A percentile compares a stretch with the other conserved stretches of the same genome.
phyloP scores from a whole-genome alignment of 2,888 invertebrate genomes.

The Lepidonotus clava region DNA sequence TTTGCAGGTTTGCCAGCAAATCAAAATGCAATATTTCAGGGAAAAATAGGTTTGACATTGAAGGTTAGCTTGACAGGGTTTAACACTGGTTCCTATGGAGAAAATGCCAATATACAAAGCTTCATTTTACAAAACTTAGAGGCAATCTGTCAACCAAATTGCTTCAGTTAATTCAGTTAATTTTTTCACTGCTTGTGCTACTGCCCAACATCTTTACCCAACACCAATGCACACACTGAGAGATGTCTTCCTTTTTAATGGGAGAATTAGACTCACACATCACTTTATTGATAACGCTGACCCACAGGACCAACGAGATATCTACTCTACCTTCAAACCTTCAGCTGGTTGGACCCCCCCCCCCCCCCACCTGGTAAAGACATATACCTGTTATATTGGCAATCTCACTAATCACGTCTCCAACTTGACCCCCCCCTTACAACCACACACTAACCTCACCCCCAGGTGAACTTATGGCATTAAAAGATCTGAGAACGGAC shows the following conservation, averaged over 20 bases:
- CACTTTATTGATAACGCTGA: not conserved
- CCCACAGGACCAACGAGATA: not conserved
- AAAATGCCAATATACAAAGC: too few species aligned
- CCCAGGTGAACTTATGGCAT: not conserved
- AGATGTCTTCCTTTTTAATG: not conserved
- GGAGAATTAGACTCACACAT: constrained; percentile 1
- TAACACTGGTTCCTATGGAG: too few species aligned
- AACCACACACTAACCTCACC: not conserved
- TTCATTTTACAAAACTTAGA: too few species aligned
- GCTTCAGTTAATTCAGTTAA: too few species aligned
- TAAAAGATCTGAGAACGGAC: not conserved
- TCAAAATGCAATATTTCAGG: too few species aligned
- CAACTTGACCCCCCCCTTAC: not conserved
- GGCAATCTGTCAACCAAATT: too few species aligned
- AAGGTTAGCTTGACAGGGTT: too few species aligned
- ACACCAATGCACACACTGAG: not conserved
- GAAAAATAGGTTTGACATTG: too few species aligned
- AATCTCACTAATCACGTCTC: too few species aligned
- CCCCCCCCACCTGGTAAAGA: not conserved
- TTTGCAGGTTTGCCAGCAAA: too few species aligned
- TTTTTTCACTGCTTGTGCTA: too few species aligned
- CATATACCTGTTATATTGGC: not conserved
- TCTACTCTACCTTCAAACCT: not conserved
- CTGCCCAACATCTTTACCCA: too few species aligned
- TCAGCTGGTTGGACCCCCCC: not conserved